Evolutionary conservation across 2,888 invertebrate species (phyloP), one percentile per base, ranked within the genome.

Genomic region (Pheosia gnoma): DNA sequence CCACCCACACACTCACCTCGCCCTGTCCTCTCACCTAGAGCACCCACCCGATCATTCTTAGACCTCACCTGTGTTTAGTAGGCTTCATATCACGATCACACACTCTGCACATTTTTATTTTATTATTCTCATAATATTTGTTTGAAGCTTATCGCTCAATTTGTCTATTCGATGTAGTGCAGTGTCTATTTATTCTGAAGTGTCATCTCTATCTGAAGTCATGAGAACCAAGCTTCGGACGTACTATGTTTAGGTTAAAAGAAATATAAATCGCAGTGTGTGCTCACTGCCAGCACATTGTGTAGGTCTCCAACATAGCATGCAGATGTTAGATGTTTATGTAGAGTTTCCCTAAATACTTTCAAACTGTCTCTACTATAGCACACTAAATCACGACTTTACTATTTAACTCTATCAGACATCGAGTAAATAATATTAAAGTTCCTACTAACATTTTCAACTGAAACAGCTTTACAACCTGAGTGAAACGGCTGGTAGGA

Each of bases 141-240:
- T 85, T 82, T 81, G 67, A 83, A 84, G 91, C 91, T 91, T 90
- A 73, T 72, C 72, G 89, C 90, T 88, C 82, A 84, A 82, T 82
- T 83, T 85, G 75, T 83, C 71, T 83, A 78, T 82, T 85, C 68
- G 79, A 82, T 87, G 88, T 89, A 89, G 87, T 86, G 78, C 76
- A 80, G 80, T 88, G 81, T 84, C 80, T 82, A 79, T 81, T 74
- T 78, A 75, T 72, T 77, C 68, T 76, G 64, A 75, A 75, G 66
- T 74, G 68, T 77, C 70, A 63, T 65, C 63, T 71, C 63, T 75
- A 79, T 81, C 78, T 71, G 80, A 81, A 82, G 78, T 71, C 67
- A 72, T 67, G 68, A 81, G 70, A 81, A 75, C 68, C 70, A 73
- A 75, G 68, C 81, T 86, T 85, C 80, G 71, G 79, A 83, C 75